A percentile compares a stretch with the other conserved stretches of the same genome.
These are phyloP conservation scores for Ianthella basta DNA, from an alignment of 37 sponge, comb jelly and placozoan genomes.

Conservation along the genomic window DNA sequence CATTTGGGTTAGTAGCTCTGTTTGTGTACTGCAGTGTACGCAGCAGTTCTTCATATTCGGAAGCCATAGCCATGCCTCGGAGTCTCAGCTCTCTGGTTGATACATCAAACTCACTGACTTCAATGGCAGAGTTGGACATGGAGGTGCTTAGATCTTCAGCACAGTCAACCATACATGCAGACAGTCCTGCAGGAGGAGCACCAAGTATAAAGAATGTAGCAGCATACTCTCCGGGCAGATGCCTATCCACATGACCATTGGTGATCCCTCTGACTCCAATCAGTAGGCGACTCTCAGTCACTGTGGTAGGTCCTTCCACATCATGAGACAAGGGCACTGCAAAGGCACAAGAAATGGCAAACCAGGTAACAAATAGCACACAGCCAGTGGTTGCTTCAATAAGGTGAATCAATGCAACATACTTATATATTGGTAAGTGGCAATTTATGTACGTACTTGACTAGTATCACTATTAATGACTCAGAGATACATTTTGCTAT, in stretches of 20 bases:
- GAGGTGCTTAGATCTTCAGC: conserved; percentile 46
- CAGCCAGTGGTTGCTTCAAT: too few species aligned
- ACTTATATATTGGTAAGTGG: too few species aligned
- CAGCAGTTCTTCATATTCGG: conserved; percentile 47
- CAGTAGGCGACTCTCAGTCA: conserved; percentile 33
- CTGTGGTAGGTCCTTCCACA: conserved; percentile 1
- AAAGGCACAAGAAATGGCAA: background rate
- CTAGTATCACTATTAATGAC: too few species aligned
- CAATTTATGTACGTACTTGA: too few species aligned
- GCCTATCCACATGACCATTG: conserved; percentile 35
- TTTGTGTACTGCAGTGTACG: conserved; percentile 49
- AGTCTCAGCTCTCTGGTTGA: conserved; percentile 36
- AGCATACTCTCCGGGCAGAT: conserved; percentile 43
- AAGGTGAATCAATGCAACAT: too few species aligned
- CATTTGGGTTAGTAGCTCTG: conserved; percentile 48
- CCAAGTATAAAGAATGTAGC: conserved; percentile 35
- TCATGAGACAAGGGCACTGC: conserved; percentile 27
- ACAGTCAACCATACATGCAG: conserved; percentile 56
- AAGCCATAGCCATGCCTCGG: conserved; percentile 39
- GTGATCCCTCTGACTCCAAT: conserved; percentile 62
- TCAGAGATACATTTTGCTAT: too few species aligned
- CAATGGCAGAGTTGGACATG: conserved; percentile 31
- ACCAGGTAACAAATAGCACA: background rate
- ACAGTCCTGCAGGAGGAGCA: conserved; percentile 41
- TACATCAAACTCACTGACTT: conserved; percentile 44